Evolutionary conservation across 37 sponge, comb jelly and placozoan species (phyloP).

Genomic region (Ephydatia muelleri): DNA sequence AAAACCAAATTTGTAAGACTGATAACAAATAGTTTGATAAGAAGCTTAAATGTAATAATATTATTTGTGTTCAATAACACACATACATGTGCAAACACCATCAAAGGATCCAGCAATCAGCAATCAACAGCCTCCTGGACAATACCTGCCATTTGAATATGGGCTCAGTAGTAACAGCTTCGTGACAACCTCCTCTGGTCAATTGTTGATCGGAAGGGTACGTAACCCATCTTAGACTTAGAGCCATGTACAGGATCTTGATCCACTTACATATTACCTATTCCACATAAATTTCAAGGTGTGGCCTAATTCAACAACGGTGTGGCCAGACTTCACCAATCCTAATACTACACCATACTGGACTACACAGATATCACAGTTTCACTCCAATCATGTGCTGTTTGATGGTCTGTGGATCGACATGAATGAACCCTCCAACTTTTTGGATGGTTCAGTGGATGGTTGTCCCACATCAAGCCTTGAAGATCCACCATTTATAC

Average conservation of each 20-base stretch:
- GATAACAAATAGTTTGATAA: too few species aligned
- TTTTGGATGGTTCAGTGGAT: constrained; percentile 61
- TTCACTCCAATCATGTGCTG: constrained; percentile 32
- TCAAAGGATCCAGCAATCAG: constrained; percentile 83
- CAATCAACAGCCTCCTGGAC: constrained; percentile 30
- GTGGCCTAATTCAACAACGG: constrained; percentile 73
- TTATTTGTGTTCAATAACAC: too few species aligned
- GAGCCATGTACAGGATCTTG: too few species aligned
- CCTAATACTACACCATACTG: constrained; percentile 56
- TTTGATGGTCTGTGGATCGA: constrained; percentile 93
- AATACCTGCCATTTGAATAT: constrained; percentile 65
- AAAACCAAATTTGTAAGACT: too few species aligned
- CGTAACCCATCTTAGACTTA: constrained; percentile 3
- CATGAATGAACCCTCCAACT: constrained; percentile 90
- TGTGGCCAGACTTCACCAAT: constrained; percentile 75
- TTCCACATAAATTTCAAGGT: constrained; percentile 31
- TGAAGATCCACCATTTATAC: constrained; percentile 65
- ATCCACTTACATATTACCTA: too few species aligned
- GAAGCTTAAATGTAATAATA: too few species aligned
- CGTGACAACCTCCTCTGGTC: constrained; percentile 47
- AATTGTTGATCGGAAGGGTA: constrained; percentile 59
- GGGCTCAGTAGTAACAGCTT: constrained; percentile 64
- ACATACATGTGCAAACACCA: too few species aligned
- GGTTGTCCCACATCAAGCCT: constrained; percentile 67
- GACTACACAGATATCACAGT: constrained; percentile 26